These are phyloP conservation scores for Chaetura pelagica DNA, from an alignment of 2,113 vertebrate species.

Conservation along the genomic window DNA sequence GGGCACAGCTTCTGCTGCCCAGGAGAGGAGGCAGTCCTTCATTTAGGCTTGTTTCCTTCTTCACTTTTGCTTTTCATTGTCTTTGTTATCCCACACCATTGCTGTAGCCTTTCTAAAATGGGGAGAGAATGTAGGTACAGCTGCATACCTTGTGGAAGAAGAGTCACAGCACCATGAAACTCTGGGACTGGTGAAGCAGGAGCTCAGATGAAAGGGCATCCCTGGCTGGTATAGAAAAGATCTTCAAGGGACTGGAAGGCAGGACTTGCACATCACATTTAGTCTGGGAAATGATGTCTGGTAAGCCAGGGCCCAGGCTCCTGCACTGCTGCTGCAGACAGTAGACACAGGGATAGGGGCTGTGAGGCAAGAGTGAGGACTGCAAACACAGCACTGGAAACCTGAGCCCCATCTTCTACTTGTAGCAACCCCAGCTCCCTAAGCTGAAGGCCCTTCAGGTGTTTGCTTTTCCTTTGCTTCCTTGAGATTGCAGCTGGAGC, in stretches of 20 bases:
- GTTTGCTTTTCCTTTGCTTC: not conserved
- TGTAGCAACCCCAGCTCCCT: fast-evolving
- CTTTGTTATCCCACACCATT: not conserved
- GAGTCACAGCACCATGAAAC: not conserved
- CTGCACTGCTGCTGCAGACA: not conserved
- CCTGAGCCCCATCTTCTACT: not conserved
- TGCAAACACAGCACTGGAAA: not conserved
- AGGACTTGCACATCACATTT: not conserved
- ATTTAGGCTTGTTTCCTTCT: not conserved
- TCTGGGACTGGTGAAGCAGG: not conserved
- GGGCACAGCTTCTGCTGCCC: not conserved
- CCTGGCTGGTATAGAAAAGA: not conserved
- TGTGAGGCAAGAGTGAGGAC: not conserved
- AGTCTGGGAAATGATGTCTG: not conserved
- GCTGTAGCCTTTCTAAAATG: not conserved
- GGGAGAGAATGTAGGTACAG: not conserved
- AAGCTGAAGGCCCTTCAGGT: not conserved
- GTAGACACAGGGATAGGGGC: not conserved
- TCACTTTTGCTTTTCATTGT: not conserved
- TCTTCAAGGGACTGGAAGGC: not conserved
- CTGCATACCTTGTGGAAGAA: not conserved
- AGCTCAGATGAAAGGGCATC: not conserved
- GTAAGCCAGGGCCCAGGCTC: not conserved
- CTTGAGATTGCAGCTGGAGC: not conserved
- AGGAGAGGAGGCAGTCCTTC: not conserved